phyloP scores from a whole-genome alignment of 2,113 vertebrate species.

The Alaudala cheleensis region DNA sequence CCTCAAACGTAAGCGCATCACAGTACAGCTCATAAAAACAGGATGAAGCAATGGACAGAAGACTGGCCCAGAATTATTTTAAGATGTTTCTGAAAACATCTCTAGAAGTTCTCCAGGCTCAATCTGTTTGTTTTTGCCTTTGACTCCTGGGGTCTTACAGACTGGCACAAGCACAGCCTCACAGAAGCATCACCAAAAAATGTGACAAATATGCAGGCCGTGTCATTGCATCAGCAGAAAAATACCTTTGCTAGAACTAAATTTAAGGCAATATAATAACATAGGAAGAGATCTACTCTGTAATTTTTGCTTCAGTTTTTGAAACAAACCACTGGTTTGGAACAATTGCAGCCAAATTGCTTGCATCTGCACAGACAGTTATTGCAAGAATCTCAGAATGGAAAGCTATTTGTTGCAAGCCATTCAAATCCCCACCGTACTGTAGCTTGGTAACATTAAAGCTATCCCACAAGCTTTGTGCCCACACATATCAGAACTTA shows the following conservation, averaged over 20 bases:
- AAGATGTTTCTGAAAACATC: not conserved
- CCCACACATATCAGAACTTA: not conserved
- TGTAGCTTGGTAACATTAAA: not conserved
- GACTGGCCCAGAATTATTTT: not conserved
- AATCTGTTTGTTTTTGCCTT: slow-evolving; percentile 15
- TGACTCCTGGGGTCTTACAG: not conserved
- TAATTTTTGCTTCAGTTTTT: slow-evolving; percentile 48
- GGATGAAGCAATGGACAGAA: not conserved
- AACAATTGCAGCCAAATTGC: slow-evolving; percentile 47
- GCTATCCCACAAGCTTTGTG: not conserved
- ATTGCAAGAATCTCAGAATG: slow-evolving; percentile 10
- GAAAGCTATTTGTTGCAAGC: not conserved
- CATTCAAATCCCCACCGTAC: not conserved
- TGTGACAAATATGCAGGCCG: not conserved
- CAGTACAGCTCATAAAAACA: not conserved
- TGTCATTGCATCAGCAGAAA: slow-evolving; percentile 25
- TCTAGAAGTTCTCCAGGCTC: not conserved
- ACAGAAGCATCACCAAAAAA: slow-evolving; percentile 7
- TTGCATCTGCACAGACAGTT: slow-evolving; percentile 25
- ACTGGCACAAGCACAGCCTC: not conserved
- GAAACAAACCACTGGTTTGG: slow-evolving; percentile 52
- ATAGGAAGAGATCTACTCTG: not conserved
- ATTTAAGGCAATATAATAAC: slow-evolving; percentile 33
- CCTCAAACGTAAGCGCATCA: not conserved
- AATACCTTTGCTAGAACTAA: slow-evolving; percentile 35